phyloP scores from a whole-genome alignment of 2,113 vertebrate genomes.

The Atrichornis clamosus region DNA sequence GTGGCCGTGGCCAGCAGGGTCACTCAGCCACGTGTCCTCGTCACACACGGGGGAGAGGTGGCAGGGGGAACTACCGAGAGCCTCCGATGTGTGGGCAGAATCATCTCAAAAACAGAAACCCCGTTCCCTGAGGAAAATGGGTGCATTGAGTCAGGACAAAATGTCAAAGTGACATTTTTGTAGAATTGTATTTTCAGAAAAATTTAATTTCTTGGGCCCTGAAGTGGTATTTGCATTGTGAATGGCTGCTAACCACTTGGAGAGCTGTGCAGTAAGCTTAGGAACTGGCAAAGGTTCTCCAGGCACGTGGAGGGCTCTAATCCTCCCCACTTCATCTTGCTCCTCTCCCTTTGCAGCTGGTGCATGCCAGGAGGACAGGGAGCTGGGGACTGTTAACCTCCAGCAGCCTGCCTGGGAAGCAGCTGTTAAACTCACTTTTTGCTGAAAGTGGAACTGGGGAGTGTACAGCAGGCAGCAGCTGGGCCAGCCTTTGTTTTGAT shows the following conservation, averaged over 20 bases:
- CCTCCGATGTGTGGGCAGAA: rapidly evolving
- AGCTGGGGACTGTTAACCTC: neutral
- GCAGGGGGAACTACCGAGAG: rapidly evolving
- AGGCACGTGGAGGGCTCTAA: neutral
- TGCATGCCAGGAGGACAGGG: neutral
- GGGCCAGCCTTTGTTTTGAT: neutral
- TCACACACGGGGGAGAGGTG: rapidly evolving
- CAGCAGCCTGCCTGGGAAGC: neutral
- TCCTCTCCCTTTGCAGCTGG: neutral
- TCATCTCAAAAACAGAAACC: neutral
- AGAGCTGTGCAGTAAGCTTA: neutral
- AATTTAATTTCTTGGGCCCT: neutral
- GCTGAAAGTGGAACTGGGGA: neutral
- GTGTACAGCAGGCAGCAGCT: neutral
- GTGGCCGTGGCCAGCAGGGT: neutral
- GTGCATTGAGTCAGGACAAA: neutral
- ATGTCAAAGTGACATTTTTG: neutral
- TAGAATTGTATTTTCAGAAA: conserved; percentile 20
- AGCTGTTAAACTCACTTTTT: neutral
- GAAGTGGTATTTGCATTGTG: neutral
- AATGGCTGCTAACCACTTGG: neutral
- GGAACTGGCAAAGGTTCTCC: neutral
- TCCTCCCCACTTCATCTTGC: neutral
- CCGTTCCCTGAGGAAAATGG: neutral
- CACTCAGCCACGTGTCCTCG: neutral